phyloP scores from a whole-genome alignment of 2,888 invertebrate species.

The Brachylomia viminalis region DNA sequence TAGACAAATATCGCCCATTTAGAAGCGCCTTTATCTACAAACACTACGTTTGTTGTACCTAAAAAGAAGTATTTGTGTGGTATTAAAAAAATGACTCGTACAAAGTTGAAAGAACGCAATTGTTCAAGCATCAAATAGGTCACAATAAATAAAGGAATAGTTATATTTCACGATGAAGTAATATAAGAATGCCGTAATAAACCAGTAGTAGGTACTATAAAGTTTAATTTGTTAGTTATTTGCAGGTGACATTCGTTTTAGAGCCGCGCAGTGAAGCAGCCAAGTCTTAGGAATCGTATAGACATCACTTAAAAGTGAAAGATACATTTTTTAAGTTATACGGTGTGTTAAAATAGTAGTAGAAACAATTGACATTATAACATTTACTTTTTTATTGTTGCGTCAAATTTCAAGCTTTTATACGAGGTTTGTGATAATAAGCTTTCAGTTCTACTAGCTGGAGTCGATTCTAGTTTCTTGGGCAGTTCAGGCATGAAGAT shows the following conservation, averaged over 20 bases:
- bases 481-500: constrained; percentile 93
- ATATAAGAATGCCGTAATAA: constrained; percentile 41
- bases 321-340: not conserved
- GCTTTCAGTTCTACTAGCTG: constrained; percentile 81
- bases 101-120: constrained; percentile 39
- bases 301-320: constrained; percentile 18
- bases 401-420: constrained; percentile 69
- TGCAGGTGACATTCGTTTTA: constrained; percentile 23
- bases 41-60: not conserved
- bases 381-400: constrained; percentile 51
- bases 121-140: constrained; percentile 7
- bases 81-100: not conserved
- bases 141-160: constrained; percentile 18
- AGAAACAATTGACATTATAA: constrained; percentile 18
- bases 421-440: constrained; percentile 77
- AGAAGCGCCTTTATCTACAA: not conserved
- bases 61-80: not conserved
- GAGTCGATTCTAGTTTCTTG: constrained; percentile 86
- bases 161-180: constrained; percentile 43
- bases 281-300: constrained; percentile 35
- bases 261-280: constrained; percentile 17
- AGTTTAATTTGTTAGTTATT: constrained; percentile 42
- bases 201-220: constrained; percentile 26
- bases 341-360: not conserved
- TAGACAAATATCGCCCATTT: not conserved